Percentiles rank a stretch among this genome's conserved stretches.
Evolutionary conservation across 2,797 vertebrate species (phyloP).

Genomic region (Eospalax fontanierii): DNA sequence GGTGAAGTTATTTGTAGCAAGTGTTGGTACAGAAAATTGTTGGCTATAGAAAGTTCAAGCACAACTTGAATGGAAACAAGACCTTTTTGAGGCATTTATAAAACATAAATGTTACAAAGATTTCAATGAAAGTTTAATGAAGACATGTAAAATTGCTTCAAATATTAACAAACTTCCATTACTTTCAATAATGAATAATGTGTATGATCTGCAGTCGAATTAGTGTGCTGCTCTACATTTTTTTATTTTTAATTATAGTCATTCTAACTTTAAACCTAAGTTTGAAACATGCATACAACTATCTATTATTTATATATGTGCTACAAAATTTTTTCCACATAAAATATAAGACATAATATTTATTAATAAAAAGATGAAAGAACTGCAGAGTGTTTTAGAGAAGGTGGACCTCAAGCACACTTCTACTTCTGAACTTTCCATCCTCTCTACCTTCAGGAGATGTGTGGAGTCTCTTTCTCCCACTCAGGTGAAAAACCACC

Average conservation of each 20-base stretch:
- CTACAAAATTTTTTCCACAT: not conserved
- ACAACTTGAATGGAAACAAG: conserved; percentile 53
- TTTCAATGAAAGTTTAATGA: conserved; percentile 72
- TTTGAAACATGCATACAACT: not conserved
- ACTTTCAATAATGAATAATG: conserved; percentile 68
- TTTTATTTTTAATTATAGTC: conserved; percentile 40
- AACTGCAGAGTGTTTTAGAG: not conserved
- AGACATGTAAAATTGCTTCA: conserved; percentile 62
- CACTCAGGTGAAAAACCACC: not conserved
- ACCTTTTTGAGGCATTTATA: conserved; percentile 70
- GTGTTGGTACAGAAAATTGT: conserved; percentile 67
- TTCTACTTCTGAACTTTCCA: not conserved
- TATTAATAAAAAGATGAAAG: conserved; percentile 35
- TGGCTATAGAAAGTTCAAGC: conserved; percentile 56
- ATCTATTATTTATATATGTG: not conserved
- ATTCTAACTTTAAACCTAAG: conserved; percentile 49
- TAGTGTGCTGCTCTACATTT: not conserved
- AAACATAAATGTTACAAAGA: conserved; percentile 67
- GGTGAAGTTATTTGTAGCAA: conserved; percentile 45
- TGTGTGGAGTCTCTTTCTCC: not conserved
- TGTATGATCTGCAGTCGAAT: not conserved
- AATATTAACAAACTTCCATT: conserved; percentile 74
- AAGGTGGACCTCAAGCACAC: not conserved
- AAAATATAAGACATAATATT: not conserved
- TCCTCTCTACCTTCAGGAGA: not conserved